Evolutionary conservation across 2,888 invertebrate genomes (phyloP).

Genomic region (Tipula helvola): DNA sequence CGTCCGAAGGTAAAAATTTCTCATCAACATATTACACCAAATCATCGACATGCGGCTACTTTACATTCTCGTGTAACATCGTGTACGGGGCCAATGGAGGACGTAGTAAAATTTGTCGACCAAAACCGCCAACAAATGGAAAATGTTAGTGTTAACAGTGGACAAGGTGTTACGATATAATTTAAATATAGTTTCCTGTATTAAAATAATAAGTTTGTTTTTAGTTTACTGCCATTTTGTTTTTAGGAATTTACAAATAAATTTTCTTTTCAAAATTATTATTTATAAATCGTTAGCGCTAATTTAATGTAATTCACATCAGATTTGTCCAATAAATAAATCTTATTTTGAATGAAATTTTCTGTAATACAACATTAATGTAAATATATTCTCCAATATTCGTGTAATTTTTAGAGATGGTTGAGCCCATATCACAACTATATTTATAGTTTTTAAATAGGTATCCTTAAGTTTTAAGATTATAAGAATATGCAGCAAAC

Average conservation of each 20-base stretch:
- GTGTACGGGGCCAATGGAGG: conserved; percentile 66
- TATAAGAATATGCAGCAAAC: background rate
- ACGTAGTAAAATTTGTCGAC: conserved; percentile 67
- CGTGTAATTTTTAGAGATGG: background rate
- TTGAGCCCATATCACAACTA: background rate
- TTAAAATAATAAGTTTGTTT: background rate
- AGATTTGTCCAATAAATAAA: background rate
- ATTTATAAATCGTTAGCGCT: background rate
- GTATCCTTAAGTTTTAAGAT: background rate
- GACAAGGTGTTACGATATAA: background rate
- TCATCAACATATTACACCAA: conserved; percentile 74
- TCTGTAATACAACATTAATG: background rate
- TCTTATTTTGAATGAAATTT: background rate
- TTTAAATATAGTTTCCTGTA: background rate
- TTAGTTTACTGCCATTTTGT: background rate
- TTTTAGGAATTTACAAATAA: background rate
- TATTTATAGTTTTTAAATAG: background rate
- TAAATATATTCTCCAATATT: background rate
- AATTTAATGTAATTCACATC: background rate
- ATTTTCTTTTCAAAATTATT: background rate
- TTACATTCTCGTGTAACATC: conserved; percentile 73
- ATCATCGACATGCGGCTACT: conserved; percentile 76
- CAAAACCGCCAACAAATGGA: conserved; percentile 63
- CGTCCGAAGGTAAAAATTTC: conserved; percentile 53
- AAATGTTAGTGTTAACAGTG: conserved; percentile 36